These are phyloP conservation scores for Drosophila pandora DNA, from an alignment of 1,140 invertebrate genomes.

Conservation along the genomic window DNA sequence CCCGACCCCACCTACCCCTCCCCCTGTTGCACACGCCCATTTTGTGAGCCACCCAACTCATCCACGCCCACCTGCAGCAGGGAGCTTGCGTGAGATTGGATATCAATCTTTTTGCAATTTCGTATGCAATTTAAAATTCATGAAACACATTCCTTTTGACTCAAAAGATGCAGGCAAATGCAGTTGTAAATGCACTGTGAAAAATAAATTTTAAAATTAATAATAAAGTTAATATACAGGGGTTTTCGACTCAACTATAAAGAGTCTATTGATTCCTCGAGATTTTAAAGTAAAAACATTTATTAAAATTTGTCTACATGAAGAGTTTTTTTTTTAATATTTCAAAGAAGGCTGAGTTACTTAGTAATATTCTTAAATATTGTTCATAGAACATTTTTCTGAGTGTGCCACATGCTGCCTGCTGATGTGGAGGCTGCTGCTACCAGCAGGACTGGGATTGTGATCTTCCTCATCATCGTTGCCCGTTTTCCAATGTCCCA, in stretches of 20 bases:
- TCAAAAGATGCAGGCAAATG: slow-evolving; percentile 81
- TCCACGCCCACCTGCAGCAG: slow-evolving; percentile 67
- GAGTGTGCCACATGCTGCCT: slow-evolving; percentile 25
- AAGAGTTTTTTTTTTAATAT: too few relatives aligned
- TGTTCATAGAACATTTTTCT: too few relatives aligned
- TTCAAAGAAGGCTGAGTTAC: too few relatives aligned
- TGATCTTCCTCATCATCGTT: slow-evolving; percentile 39
- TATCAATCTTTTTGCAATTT: slow-evolving; percentile 83
- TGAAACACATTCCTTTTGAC: slow-evolving; percentile 82
- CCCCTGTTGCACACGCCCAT: slow-evolving; percentile 19
- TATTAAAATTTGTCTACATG: too few relatives aligned
- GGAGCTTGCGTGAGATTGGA: slow-evolving; percentile 81
- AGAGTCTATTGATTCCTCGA: too few relatives aligned
- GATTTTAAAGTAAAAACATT: too few relatives aligned
- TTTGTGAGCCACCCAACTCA: slow-evolving; percentile 8
- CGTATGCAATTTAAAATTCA: slow-evolving; percentile 83
- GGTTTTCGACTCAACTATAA: neutral
- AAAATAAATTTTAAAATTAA: too few relatives aligned
- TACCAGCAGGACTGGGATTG: slow-evolving; percentile 38
- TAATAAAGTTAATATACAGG: too few relatives aligned
- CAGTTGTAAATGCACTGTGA: slow-evolving; percentile 20
- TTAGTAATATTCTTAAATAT: too few relatives aligned
- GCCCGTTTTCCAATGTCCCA: slow-evolving; percentile 17
- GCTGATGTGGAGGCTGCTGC: slow-evolving; percentile 3
- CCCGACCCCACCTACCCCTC: slow-evolving; percentile 23